A percentile compares a stretch with the other conserved stretches of the same genome.
These are phyloP conservation scores for Andrena chrysosceles DNA, from an alignment of 2,888 invertebrate genomes.

Conservation along the genomic window DNA sequence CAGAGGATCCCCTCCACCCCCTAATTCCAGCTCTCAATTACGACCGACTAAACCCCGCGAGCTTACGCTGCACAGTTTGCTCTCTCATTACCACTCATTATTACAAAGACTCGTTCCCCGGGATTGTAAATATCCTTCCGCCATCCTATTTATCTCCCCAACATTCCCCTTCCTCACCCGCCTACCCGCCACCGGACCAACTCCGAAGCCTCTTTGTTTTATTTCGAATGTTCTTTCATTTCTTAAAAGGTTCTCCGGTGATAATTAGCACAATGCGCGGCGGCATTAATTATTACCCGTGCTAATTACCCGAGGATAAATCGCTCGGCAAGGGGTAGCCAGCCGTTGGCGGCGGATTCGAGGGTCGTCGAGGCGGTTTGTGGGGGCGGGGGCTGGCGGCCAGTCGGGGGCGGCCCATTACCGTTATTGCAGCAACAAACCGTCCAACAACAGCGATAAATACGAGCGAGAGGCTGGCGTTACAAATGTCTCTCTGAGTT, in stretches of 20 bases:
- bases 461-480: constrained; percentile 77
- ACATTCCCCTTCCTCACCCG: constrained; percentile 10
- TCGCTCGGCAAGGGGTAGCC: constrained; percentile 80
- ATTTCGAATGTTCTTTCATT: constrained; percentile 85
- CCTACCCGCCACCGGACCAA: background rate
- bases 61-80: background rate
- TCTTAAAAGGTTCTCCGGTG: constrained; percentile 84
- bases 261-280: constrained; percentile 85
- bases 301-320: constrained; percentile 85
- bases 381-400: constrained; percentile 49
- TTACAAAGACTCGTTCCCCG: constrained; percentile 40
- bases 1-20: background rate
- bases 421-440: constrained; percentile 84
- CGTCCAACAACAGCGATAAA: constrained; percentile 84
- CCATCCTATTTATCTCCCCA: constrained; percentile 58
- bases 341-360: constrained; percentile 45
- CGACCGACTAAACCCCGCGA: background rate
- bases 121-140: constrained; percentile 57
- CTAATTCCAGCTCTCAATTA: constrained; percentile 4
- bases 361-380: constrained; percentile 48
- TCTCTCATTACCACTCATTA: constrained; percentile 49
- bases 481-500: constrained; percentile 81
- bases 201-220: constrained; percentile 76
- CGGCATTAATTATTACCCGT: constrained; percentile 84
- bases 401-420: constrained; percentile 80